These are phyloP conservation scores for Corvus cornix DNA, from an alignment of 2,113 vertebrate genomes.

Conservation along the genomic window DNA sequence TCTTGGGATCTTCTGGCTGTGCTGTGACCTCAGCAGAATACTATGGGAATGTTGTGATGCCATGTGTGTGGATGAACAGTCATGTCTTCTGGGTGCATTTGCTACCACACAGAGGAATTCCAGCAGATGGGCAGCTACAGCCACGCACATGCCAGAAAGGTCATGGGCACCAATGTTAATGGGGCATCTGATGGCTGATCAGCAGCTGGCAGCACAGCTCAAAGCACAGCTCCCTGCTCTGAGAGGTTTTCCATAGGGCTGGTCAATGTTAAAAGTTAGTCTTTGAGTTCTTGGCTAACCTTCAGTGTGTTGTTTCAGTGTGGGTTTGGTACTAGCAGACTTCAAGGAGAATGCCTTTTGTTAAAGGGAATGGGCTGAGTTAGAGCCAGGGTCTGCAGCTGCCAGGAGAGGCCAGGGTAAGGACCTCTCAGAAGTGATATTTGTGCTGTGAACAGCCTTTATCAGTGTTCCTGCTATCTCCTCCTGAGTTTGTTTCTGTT, in stretches of 20 bases:
- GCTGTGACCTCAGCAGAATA: conserved; percentile 33
- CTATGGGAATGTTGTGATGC: conserved; percentile 22
- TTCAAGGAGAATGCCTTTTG: not conserved
- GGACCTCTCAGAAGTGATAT: not conserved
- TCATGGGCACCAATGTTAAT: not conserved
- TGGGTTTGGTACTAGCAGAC: not conserved
- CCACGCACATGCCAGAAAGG: conserved; percentile 9
- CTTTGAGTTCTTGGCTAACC: not conserved
- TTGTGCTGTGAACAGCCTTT: not conserved
- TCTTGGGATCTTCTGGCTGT: not conserved
- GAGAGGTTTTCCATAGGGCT: not conserved
- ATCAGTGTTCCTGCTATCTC: not conserved
- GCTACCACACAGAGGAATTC: conserved; percentile 13
- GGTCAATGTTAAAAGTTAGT: not conserved
- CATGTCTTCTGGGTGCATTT: not conserved
- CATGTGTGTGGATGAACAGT: not conserved
- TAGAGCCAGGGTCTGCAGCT: not conserved
- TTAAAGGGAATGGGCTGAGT: not conserved
- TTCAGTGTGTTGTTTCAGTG: not conserved
- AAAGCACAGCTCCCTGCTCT: not conserved
- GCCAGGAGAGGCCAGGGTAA: not conserved
- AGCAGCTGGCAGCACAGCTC: not conserved
- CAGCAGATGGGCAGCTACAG: conserved; percentile 27
- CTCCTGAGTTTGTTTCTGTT: not conserved
- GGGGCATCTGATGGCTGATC: not conserved